Conservation (phyloP, 2,797 vertebrate genomes). For the Platyrinchus mystaceus region DNA sequence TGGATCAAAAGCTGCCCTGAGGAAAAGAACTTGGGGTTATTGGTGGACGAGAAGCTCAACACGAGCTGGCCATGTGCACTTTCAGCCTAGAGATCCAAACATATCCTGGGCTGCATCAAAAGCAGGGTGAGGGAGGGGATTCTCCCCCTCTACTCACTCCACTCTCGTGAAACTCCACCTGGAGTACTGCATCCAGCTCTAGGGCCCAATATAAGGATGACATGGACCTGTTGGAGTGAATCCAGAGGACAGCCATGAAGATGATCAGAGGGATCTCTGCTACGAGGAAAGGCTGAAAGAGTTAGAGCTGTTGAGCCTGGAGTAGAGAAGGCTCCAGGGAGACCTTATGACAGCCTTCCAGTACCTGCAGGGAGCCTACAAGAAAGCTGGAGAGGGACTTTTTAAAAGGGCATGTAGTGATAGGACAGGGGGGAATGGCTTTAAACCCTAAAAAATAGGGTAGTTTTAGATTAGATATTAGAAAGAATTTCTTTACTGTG, state of each 20-base stretch:
- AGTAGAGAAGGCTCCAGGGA: background rate
- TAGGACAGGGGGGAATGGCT: background rate
- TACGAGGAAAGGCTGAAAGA: background rate
- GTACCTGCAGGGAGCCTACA: background rate
- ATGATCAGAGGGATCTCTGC: background rate
- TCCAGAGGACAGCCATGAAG: background rate
- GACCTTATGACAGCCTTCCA: background rate
- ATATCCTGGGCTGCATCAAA: background rate
- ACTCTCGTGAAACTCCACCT: background rate
- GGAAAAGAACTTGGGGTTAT: background rate
- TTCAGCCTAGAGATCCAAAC: background rate
- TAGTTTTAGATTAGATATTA: background rate
- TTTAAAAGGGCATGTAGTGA: background rate
- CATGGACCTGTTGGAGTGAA: background rate
- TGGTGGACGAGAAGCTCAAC: background rate
- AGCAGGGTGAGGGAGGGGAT: background rate
- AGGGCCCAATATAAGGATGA: background rate
- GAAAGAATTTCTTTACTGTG: background rate
- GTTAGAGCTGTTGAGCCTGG: background rate
- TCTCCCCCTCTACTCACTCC: background rate
- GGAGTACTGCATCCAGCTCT: background rate
- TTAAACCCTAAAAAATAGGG: background rate
- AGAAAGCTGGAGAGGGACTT: background rate
- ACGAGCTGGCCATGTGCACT: background rate
- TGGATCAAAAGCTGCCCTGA: background rate